These are phyloP conservation scores for Phainopepla nitens DNA, from an alignment of 2,113 vertebrate genomes.

Conservation along the genomic window DNA sequence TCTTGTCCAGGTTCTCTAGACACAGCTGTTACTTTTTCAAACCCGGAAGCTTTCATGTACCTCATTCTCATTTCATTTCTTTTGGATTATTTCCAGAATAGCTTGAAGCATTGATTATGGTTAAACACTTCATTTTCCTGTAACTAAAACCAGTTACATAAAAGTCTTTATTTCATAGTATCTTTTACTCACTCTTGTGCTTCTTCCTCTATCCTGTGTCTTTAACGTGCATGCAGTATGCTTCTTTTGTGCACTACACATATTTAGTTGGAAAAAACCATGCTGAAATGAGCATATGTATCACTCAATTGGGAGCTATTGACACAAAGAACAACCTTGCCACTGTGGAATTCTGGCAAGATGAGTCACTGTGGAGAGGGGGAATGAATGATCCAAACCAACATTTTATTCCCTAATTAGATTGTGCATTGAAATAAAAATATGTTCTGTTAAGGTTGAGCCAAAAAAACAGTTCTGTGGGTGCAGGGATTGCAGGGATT, in stretches of 20 bases:
- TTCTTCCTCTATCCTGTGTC: not conserved
- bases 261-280: not conserved
- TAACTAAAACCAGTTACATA: slow-evolving; percentile 3
- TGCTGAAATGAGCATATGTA: not conserved
- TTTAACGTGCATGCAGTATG: not conserved
- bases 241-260: not conserved
- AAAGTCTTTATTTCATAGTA: not conserved
- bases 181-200: not conserved
- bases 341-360: not conserved
- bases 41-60: slow-evolving; percentile 45
- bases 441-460: not conserved
- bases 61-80: slow-evolving; percentile 51
- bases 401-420: not conserved
- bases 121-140: slow-evolving; percentile 20
- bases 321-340: not conserved
- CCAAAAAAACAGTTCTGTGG: not conserved
- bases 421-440: slow-evolving; percentile 14
- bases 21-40: slow-evolving; percentile 61
- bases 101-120: slow-evolving; percentile 40
- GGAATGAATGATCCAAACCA: not conserved
- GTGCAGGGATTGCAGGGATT: not conserved
- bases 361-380: not conserved
- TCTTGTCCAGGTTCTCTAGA: not conserved
- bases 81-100: slow-evolving; percentile 42
- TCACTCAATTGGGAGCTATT: not conserved